Evolutionary conservation across 2,888 invertebrate genomes (phyloP), one percentile per base, ranked within the genome.

Genomic region (Mesorhabditis belari): DNA sequence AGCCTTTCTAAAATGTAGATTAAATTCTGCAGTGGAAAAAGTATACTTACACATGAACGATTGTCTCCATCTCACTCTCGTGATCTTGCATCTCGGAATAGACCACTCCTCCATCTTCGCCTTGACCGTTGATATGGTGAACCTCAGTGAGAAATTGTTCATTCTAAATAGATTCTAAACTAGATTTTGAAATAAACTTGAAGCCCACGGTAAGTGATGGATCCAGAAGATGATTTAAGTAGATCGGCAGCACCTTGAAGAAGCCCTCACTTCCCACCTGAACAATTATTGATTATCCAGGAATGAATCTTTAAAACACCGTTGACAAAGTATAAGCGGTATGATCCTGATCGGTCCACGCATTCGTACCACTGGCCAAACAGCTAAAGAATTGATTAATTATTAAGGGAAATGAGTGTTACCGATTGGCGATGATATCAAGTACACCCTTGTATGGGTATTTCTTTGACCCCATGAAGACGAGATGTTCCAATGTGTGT

Each of bases 81-180:
- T 74, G 66, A 61, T 76, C 77, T 63, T 79, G 92, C 90, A 92
- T 92, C 84, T 94, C 93, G 82, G 90, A 91, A 81, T 93, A 93
- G n/a, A 93, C 92, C 17, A 93, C 91, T 21, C 94, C 94, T 12
- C 89, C 91, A 85, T 94, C 89, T 69, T 90, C 88, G 0, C 92
- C 93, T 63, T 89, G 88, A 0, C 88, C 89, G 75, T 89, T 90
- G 65, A 93, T 86, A 81, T 93, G 92, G 82, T 93, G 91, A 0
- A 94, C 92, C 84, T 93, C 93, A 0, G 92, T 93, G 27, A 87
- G 84, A 81, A 88, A 93, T 3, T 87, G 90, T 67, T 89, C 85
- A 70, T 91, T 89, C 88, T 88, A 75, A 26, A 61, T 75, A 6
- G 17, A n/a, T n/a, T n/a, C n/a, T n/a, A n/a, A n/a, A n/a, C n/a